These are phyloP conservation scores for Nymphalis urticae DNA, from an alignment of 2,888 invertebrate species.

Conservation along the genomic window DNA sequence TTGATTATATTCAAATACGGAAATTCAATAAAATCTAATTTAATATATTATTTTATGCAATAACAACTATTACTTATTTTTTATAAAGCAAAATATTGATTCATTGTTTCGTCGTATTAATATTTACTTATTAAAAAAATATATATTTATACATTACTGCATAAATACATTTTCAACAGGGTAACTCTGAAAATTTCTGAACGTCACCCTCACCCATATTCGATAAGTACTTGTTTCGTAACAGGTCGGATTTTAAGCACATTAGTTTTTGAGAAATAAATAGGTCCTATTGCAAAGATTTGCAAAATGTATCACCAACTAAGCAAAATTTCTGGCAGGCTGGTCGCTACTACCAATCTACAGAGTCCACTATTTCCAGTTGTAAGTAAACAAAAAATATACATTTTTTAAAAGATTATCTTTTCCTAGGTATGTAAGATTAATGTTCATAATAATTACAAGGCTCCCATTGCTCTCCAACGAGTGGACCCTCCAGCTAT, in stretches of 20 bases:
- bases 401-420: not conserved
- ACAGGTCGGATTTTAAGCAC: constrained; percentile 55
- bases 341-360: constrained; percentile 64
- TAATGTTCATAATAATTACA: constrained; percentile 15
- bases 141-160: no score
- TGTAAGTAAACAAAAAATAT: constrained; percentile 55
- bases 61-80: no score
- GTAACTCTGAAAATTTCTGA: not conserved
- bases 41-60: no score
- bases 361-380: constrained; percentile 74
- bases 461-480: constrained; percentile 75
- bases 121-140: no score
- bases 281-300: constrained; percentile 13
- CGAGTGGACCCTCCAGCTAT: constrained; percentile 69
- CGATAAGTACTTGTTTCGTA: constrained; percentile 70
- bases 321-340: constrained; percentile 69
- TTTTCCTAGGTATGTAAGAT: not conserved
- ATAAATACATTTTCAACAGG: no score
- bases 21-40: no score
- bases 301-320: constrained; percentile 77
- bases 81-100: no score
- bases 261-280: constrained; percentile 8
- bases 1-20: no score
- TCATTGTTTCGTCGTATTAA: no score
- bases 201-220: constrained; percentile 6